Base-by-base conservation (phyloP, 2,113 vertebrate species). In the Oryzias woworae region DNA sequence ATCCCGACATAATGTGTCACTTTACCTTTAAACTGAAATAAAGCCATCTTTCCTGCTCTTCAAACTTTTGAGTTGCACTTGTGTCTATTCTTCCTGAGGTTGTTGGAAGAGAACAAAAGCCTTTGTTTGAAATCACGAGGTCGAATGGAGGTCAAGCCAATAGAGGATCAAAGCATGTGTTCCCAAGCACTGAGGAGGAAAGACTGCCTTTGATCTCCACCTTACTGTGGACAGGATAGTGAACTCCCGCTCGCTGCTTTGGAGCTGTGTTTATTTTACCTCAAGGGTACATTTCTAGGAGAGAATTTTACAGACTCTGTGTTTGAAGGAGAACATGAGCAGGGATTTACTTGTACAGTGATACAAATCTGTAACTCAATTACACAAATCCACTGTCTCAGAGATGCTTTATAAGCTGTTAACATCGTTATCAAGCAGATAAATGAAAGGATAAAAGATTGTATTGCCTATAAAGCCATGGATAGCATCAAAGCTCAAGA, bases 81-180 rank as follows among this genome's bases (percentile, higher is more conserved):
- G 53, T 75, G 57, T 66, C 23, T 42, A 53, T 79, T 61, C 65
- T 70, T 76, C 59, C 62, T 64, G 43, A 85, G 72, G 82, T 82
- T 69, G 81, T 66, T 77, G 57, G 66, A 64, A 26, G 51, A 81
- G 78, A 87, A 88, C 84, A 83, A 84, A 85, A 80, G 62, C 66
- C 70, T 85, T 79, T 82, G 67, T 85, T 76, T 75, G 76, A 85
- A 88, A 83, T 66, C 79, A 80, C 0, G 28, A 81, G 91, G 90
- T 89, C 73, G 80, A 75, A 44, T 75, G 66, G 71, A 84, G 88
- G 91, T 91, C 89, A 88, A 71, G 60, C 81, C 84, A 85, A 88
- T 83, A 77, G 71, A 72, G 79, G 86, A 91, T 91, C 87, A 92
- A 92, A 91, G 89, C 61, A 28, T 74, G 58, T 82, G 79, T 85